A percentile compares a stretch with the other conserved stretches of the same genome.
Evolutionary conservation across 2,888 invertebrate species (phyloP).

Genomic region (Heteromurus nitidus): DNA sequence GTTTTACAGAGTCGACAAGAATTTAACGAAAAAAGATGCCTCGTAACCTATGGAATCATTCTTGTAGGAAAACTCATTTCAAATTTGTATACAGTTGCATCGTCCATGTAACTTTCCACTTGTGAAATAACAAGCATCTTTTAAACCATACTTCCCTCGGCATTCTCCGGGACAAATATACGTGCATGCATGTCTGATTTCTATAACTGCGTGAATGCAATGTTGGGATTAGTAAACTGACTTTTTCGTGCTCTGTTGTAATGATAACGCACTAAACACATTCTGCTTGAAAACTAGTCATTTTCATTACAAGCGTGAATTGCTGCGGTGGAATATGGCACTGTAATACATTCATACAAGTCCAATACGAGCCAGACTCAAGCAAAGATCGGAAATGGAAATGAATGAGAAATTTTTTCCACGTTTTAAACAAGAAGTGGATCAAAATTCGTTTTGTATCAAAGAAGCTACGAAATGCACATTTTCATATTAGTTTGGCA

Average conservation of each 20-base stretch:
- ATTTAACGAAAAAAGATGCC: not conserved
- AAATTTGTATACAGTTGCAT: not conserved
- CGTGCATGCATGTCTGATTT: no score
- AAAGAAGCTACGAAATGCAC: no score
- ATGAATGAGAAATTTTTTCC: not conserved
- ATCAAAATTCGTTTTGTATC: no score
- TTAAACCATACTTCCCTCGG: not conserved
- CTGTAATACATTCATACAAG: not conserved
- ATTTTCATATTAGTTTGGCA: not conserved
- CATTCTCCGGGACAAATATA: not conserved
- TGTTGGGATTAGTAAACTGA: not conserved
- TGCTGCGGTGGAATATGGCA: not conserved
- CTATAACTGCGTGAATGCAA: no score
- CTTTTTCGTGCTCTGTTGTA: not conserved
- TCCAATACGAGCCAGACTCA: not conserved
- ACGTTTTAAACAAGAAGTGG: not conserved
- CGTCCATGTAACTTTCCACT: not conserved
- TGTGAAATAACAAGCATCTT: not conserved
- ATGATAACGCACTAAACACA: not conserved
- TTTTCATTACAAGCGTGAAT: no score
- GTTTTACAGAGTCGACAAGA: slow-evolving; percentile 35
- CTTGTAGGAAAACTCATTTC: slow-evolving; percentile 7
- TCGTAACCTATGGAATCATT: slow-evolving; percentile 10
- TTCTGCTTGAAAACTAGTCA: not conserved
- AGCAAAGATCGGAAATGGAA: not conserved